Evolutionary conservation across 2,797 vertebrate species (phyloP), one percentile per base, ranked within the genome.

Genomic region (Channa striata): DNA sequence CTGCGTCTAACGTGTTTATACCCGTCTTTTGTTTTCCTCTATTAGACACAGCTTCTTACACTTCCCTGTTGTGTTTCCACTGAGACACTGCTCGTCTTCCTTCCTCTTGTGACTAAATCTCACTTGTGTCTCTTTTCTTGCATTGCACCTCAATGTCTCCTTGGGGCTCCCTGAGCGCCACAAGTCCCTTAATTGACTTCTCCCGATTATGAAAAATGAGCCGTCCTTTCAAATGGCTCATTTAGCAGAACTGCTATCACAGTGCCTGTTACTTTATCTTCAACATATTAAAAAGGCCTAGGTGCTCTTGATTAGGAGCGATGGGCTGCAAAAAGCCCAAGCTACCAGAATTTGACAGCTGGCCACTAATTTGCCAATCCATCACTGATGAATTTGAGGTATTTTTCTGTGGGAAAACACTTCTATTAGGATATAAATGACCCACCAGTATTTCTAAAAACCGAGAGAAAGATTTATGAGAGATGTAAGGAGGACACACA

Each of bases 171-270:
- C 69, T 1, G 54, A 69, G 75, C 79, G 51, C 58, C 72, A 73
- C 71, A 67, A 54, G 79, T 85, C 80, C 76, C 80, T 72, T 88
- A 88, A 90, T 85, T 78, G 91, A 91, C 87, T 84, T 83, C 78
- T 72, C 54, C 36, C 72, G 77, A 89, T 90, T 85, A 86, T 91
- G 87, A 88, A 87, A 90, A 89, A 91, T 87, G 87, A 89, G 84
- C 52, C 44, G 46, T 21, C 74, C 81, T 83, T 91, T 82, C 74
- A 71, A 85, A 89, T 66, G 90, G 78, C 80, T 92, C 89, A 87
- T 92, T 93, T 91, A 87, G 76, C 83, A 78, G 65, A 52, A 50
- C 37, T 14, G 76, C 86, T 68, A 77, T 82, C 77, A 58, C 79
- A 49, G 63, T 17, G 77, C 68, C 76, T 42, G 74, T 82, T 85